phyloP scores from a whole-genome alignment of 1,140 invertebrate genomes.

The Globodera ellingtonae region DNA sequence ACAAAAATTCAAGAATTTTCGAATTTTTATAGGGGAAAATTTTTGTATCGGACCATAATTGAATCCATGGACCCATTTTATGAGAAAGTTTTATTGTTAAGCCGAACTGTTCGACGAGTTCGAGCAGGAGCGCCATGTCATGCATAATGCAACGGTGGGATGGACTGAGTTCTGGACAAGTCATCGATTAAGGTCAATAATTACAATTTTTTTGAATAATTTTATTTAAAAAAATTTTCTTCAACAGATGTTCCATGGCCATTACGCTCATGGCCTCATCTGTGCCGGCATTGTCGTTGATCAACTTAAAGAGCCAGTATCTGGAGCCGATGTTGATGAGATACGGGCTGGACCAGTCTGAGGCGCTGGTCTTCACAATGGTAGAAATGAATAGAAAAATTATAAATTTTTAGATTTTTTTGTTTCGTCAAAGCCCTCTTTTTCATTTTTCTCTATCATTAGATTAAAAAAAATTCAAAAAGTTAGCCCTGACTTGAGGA shows the following conservation, averaged over 20 bases:
- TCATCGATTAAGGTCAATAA: slow-evolving; percentile 33
- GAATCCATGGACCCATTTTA: background rate
- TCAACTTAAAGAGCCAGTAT: slow-evolving; percentile 51
- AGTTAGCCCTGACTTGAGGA: too few species aligned
- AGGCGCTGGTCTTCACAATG: slow-evolving; percentile 14
- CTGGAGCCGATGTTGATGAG: slow-evolving; percentile 47
- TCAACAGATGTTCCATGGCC: slow-evolving; percentile 38
- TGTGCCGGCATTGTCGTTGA: slow-evolving; percentile 36
- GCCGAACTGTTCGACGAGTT: slow-evolving; percentile 20
- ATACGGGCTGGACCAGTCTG: slow-evolving; percentile 45
- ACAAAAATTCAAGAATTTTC: too few species aligned
- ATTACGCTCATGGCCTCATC: slow-evolving; percentile 36
- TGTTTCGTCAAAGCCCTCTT: too few species aligned
- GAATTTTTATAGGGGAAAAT: background rate
- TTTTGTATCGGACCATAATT: background rate
- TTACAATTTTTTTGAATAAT: background rate
- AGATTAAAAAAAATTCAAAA: too few species aligned
- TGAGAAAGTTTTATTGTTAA: background rate
- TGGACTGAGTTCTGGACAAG: slow-evolving; percentile 29
- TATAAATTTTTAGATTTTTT: too few species aligned
- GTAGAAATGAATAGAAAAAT: background rate
- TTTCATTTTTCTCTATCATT: too few species aligned
- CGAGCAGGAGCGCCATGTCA: slow-evolving; percentile 4
- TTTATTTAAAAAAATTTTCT: background rate
- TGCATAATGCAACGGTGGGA: background rate